These are phyloP conservation scores for Tetanocera ferruginea DNA, from an alignment of 2,888 invertebrate species.

Conservation along the genomic window DNA sequence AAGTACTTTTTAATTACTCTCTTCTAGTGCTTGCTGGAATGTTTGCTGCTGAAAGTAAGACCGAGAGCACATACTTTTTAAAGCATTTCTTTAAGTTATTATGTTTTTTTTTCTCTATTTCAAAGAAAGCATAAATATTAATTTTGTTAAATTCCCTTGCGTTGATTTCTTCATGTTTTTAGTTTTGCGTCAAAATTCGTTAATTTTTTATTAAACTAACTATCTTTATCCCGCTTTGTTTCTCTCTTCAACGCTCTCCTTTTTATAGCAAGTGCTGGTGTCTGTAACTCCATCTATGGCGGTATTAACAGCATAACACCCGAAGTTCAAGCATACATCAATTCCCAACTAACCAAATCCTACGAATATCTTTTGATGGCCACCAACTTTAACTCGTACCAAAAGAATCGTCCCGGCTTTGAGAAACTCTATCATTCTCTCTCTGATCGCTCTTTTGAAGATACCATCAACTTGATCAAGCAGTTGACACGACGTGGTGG, in stretches of 20 bases:
- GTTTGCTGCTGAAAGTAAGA: conserved; percentile 63
- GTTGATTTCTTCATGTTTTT: not conserved
- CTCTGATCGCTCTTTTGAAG: conserved; percentile 82
- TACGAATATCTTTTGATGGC: conserved; percentile 83
- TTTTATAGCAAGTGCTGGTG: conserved; percentile 42
- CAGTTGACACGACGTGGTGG: conserved; percentile 82
- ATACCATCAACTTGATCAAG: conserved; percentile 82
- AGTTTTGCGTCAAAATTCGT: not conserved
- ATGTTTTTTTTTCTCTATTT: not conserved
- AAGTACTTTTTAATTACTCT: conserved; percentile 7
- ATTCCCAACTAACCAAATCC: conserved; percentile 78
- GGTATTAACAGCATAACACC: conserved; percentile 59
- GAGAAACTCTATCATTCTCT: conserved; percentile 79
- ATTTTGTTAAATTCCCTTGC: not conserved
- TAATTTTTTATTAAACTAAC: not conserved
- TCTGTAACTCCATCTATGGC: conserved; percentile 60
- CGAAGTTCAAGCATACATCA: conserved; percentile 67
- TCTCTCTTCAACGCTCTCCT: not conserved
- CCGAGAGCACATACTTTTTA: conserved; percentile 13
- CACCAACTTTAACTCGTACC: conserved; percentile 82
- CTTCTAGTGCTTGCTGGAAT: conserved; percentile 62
- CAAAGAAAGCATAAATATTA: not conserved
- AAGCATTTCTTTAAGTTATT: conserved; percentile 4
- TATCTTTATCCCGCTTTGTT: not conserved
- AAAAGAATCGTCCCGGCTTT: conserved; percentile 83